Evolutionary conservation across 2,113 vertebrate species (phyloP), one percentile per base, ranked within the genome.

Genomic region (Acanthisitta chloris): DNA sequence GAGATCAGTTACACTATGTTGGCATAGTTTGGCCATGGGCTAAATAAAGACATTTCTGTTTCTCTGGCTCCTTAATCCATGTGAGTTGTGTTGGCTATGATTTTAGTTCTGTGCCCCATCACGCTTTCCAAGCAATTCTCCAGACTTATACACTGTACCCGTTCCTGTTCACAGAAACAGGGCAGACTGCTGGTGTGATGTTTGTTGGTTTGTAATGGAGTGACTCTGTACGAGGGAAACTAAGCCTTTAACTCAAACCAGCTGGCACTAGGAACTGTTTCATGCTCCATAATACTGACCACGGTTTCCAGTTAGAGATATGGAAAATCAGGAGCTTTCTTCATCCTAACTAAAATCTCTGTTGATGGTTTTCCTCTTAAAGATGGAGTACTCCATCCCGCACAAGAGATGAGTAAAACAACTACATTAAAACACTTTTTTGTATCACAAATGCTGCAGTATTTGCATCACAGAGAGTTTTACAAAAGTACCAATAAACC

Each of bases 1-100:
- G 49, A 93, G 93, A 96, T 97, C 90, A 95, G 81, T 97, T 97
- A 97, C 92, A 72, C 61, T 82, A 17, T 67, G 34, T 42, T 85
- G 76, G 58, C 5, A 8, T 61, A 84, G 81, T 94, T 94, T 86
- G 91, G 81, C 64, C 94, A 73, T 71, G 86, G 36, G 25, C 69
- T 90, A 90, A 91, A 96, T 90, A 90, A 93, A 90, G 61, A 79
- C 33, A 55, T 95, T 93, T 95, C 88, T 95, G 69, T 74, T 94
- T 86, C 78, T 46, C 61, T 91, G 23, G 17, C 54, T 88, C 59
- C 78, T 92, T 90, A 86, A 88, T 88, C 58, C 64, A 55, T 36
- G 55, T 81, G 34, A 80, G 67, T 55, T 86, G 42, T 58, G 25
- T 81, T 84, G 57, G 59, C 61, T 95, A 18, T 88, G 88, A 61